Evolutionary conservation across 2,888 invertebrate species (phyloP).

Genomic region (Orthosia gracilis): DNA sequence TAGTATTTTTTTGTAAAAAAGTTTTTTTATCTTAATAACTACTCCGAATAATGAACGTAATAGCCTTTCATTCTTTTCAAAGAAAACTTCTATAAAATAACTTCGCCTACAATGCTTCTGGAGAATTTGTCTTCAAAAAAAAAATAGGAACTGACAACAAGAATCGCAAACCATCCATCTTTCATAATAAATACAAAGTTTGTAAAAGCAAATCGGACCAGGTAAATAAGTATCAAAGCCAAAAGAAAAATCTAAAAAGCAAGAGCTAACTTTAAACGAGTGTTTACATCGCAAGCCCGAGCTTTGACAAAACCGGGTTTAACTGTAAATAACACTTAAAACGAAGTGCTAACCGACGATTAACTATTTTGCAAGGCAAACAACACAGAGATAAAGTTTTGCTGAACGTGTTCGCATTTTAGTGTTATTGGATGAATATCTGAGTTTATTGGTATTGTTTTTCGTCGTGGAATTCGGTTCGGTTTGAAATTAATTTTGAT

Average conservation of each 20-base stretch:
- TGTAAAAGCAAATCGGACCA: background rate
- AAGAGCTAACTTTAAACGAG: constrained; percentile 14
- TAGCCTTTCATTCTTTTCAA: background rate
- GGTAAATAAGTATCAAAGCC: constrained; percentile 14
- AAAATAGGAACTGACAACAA: too few relatives aligned
- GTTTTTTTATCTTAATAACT: too few relatives aligned
- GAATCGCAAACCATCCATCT: background rate
- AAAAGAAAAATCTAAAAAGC: constrained; percentile 6
- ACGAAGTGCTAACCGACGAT: constrained; percentile 54
- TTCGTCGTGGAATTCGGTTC: background rate
- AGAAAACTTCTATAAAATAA: background rate
- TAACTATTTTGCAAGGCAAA: constrained; percentile 53
- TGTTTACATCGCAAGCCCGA: constrained; percentile 29
- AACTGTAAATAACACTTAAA: constrained; percentile 55
- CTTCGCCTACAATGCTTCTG: background rate
- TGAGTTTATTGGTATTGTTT: constrained; percentile 4
- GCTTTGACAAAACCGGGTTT: constrained; percentile 21
- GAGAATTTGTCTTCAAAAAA: background rate
- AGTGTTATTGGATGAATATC: constrained; percentile 12
- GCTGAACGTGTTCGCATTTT: constrained; percentile 14
- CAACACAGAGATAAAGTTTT: constrained; percentile 24
- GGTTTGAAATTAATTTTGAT: background rate
- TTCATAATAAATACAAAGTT: background rate
- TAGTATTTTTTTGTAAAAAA: too few relatives aligned
- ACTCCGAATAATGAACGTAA: too few relatives aligned